phyloP scores from a whole-genome alignment of 2,797 vertebrate species.

The Meriones psammophilus region DNA sequence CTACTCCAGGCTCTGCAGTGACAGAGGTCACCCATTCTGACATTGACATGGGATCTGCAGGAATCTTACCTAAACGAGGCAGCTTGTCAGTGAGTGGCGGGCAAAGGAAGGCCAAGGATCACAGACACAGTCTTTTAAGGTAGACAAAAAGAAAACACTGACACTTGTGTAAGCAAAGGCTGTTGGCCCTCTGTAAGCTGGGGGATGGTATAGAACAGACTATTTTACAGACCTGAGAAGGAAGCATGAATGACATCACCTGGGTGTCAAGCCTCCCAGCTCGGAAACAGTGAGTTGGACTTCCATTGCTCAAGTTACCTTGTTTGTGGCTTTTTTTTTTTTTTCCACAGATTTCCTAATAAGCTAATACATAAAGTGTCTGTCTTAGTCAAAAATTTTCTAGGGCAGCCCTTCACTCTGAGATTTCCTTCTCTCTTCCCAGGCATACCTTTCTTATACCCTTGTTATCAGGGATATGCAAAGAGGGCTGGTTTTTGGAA shows the following conservation, averaged over 20 bases:
- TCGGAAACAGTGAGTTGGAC: neutral
- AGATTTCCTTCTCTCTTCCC: neutral
- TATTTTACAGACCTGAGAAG: neutral
- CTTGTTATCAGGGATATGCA: neutral
- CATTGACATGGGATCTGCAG: neutral
- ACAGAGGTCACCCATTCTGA: neutral
- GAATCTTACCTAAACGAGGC: neutral
- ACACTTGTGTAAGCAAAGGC: neutral
- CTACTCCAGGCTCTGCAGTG: neutral
- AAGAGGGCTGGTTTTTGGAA: conserved; percentile 25
- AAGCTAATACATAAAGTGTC: neutral
- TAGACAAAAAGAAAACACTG: neutral
- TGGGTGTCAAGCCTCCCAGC: neutral
- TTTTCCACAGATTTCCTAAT: neutral
- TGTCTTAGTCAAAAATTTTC: neutral
- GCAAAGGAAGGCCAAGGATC: neutral
- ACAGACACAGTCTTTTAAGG: fast-evolving
- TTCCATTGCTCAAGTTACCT: neutral
- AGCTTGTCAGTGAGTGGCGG: too few relatives aligned
- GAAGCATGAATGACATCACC: neutral
- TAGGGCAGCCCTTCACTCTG: neutral
- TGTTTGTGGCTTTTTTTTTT: neutral
- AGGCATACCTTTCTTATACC: neutral
- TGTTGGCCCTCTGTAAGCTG: neutral
- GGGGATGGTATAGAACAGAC: neutral